Evolutionary conservation across 2,797 vertebrate species (phyloP).

Genomic region (Ctenopoma multispine): DNA sequence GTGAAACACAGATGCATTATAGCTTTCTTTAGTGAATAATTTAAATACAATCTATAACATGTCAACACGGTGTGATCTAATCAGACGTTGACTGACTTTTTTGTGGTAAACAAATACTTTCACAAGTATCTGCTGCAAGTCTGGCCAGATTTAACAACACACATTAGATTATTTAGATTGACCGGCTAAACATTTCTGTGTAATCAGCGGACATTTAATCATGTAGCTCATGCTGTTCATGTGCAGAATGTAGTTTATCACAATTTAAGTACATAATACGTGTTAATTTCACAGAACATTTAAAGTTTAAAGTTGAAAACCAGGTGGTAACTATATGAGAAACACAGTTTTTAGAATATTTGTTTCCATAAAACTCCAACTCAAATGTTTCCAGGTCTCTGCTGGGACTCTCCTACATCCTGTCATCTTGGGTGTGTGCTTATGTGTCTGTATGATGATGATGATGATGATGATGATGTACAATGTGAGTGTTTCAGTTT

Average conservation of each 20-base stretch:
- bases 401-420: conserved; percentile 49
- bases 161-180: conserved; percentile 18
- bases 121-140: conserved; percentile 42
- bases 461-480: conserved; percentile 65
- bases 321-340: no score
- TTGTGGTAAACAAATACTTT: conserved; percentile 58
- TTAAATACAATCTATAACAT: conserved; percentile 66
- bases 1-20: conserved; percentile 20
- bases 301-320: neutral
- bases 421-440: conserved; percentile 44
- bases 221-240: neutral
- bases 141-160: conserved; percentile 4
- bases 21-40: conserved; percentile 47
- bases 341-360: neutral
- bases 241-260: conserved; percentile 9
- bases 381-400: conserved; percentile 34
- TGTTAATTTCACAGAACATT: neutral
- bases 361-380: conserved; percentile 12
- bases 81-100: conserved; percentile 54
- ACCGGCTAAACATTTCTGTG: conserved; percentile 26
- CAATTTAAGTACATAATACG: neutral
- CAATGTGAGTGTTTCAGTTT: conserved; percentile 54
- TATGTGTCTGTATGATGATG: conserved; percentile 42
- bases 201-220: conserved; percentile 25
- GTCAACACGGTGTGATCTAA: conserved; percentile 70